These are phyloP conservation scores for Microcebus murinus DNA, from an alignment of 2,113 vertebrate genomes.

Conservation along the genomic window DNA sequence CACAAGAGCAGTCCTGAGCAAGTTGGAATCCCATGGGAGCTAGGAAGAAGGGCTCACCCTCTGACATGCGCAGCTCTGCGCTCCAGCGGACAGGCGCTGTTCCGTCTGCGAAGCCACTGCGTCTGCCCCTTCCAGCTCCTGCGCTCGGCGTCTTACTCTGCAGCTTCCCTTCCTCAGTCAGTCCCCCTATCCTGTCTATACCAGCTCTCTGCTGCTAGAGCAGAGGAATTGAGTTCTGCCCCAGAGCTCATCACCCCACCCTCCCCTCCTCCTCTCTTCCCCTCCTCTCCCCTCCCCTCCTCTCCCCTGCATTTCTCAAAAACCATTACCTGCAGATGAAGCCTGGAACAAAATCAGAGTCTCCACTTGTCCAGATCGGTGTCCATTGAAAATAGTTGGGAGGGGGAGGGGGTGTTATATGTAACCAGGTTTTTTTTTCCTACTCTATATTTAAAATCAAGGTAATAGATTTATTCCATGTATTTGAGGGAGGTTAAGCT, in stretches of 20 bases:
- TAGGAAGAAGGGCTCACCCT: too few species aligned
- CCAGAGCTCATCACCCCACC: neutral
- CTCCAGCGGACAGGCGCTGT: neutral
- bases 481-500: neutral
- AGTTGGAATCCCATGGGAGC: neutral
- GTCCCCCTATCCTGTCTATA: neutral
- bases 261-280: neutral
- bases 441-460: neutral
- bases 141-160: neutral
- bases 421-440: neutral
- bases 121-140: too few species aligned
- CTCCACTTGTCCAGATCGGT: neutral
- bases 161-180: neutral
- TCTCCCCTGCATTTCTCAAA: neutral
- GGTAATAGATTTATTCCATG: neutral
- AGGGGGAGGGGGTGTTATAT: neutral
- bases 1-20: neutral
- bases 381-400: neutral
- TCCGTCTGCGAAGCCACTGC: accelerated
- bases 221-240: neutral
- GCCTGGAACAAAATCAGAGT: neutral
- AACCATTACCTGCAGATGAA: neutral
- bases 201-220: neutral
- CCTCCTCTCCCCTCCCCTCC: neutral
- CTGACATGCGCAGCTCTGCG: accelerated